Conservation (phyloP, 1,140 invertebrate species). For the Bradynema listronoti region DNA sequence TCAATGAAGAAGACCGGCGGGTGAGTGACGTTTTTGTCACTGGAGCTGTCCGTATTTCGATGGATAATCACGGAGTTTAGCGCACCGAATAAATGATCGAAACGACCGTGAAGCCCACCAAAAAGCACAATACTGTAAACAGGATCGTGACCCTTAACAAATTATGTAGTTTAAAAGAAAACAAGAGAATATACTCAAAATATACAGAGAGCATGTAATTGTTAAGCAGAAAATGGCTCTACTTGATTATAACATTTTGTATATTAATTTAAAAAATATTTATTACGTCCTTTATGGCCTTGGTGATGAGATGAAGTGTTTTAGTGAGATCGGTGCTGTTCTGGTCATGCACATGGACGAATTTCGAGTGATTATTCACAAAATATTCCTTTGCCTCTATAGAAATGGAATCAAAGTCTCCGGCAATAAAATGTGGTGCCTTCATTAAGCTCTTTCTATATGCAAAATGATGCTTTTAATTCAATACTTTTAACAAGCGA, state of each 20-base stretch:
- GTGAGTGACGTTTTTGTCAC: background rate
- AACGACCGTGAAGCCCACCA: slow-evolving; percentile 22
- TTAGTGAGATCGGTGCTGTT: slow-evolving; percentile 24
- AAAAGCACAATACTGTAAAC: slow-evolving; percentile 5
- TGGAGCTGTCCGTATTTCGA: no score
- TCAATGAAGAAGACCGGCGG: slow-evolving; percentile 19
- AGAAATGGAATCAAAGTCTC: slow-evolving; percentile 25
- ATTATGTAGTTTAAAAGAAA: no score
- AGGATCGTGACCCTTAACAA: no score
- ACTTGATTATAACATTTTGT: background rate
- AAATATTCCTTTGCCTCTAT: slow-evolving; percentile 12
- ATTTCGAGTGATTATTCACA: background rate
- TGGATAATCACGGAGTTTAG: slow-evolving; percentile 19
- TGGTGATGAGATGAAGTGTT: slow-evolving; percentile 5
- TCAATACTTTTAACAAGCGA: background rate
- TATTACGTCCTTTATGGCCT: no score
- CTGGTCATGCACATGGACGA: slow-evolving; percentile 15
- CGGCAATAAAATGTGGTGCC: slow-evolving; percentile 14
- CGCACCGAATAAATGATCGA: slow-evolving; percentile 20
- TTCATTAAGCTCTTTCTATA: background rate
- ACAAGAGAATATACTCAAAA: no score
- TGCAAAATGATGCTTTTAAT: background rate
- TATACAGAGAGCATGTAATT: background rate
- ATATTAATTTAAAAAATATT: no score
- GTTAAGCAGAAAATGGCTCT: background rate